Evolutionary conservation across 1,140 invertebrate genomes (phyloP).

Genomic region (Telenomus remus): DNA sequence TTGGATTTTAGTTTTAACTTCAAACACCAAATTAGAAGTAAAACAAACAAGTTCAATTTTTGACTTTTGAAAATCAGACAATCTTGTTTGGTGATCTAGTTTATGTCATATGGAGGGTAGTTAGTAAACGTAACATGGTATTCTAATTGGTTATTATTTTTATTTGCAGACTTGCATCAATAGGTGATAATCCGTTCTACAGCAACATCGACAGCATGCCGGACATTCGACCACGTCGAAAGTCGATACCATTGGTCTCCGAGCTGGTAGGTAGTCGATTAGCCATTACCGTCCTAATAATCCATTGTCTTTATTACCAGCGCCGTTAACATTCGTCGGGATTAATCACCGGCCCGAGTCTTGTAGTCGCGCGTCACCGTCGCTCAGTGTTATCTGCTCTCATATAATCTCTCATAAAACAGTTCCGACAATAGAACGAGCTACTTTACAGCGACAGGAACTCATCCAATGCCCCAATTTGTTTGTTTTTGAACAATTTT

Average conservation of each 20-base stretch:
- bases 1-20: too few relatives aligned
- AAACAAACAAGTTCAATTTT: too few relatives aligned
- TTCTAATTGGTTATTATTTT: slow-evolving; percentile 28
- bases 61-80: too few relatives aligned
- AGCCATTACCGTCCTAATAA: slow-evolving; percentile 58
- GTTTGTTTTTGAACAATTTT: too few relatives aligned
- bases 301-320: slow-evolving; percentile 59
- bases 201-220: slow-evolving; percentile 99
- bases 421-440: slow-evolving; percentile 42
- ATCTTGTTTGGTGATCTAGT: too few relatives aligned
- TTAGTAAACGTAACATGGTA: neutral
- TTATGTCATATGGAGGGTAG: too few relatives aligned
- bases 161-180: slow-evolving; percentile 83
- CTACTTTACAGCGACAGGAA: slow-evolving; percentile 23
- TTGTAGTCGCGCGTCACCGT: slow-evolving; percentile 43
- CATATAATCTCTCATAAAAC: slow-evolving; percentile 12
- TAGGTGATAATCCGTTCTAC: slow-evolving; percentile 97
- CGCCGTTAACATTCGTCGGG: slow-evolving; percentile 60
- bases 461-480: too few relatives aligned
- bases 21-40: too few relatives aligned
- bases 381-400: slow-evolving; percentile 38
- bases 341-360: slow-evolving; percentile 62
- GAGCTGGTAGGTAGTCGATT: slow-evolving; percentile 92
- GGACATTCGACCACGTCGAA: slow-evolving; percentile 95
- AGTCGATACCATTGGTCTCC: slow-evolving; percentile 98